phyloP scores from a whole-genome alignment of 2,113 vertebrate genomes.

The Uria aalge region DNA sequence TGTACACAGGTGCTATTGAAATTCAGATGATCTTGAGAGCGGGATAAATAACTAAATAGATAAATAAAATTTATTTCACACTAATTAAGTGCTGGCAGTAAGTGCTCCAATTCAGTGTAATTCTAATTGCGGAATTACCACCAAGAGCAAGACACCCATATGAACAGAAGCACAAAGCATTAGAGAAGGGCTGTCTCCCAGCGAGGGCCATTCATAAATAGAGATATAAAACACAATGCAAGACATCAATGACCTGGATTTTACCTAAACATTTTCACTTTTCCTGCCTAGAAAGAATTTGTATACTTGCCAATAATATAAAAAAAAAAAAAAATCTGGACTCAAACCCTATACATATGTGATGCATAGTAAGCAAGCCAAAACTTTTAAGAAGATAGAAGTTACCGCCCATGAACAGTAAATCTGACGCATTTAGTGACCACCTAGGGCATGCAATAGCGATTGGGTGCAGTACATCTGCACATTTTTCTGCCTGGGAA shows the following conservation, averaged over 20 bases:
- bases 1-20: neutral
- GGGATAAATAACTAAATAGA: neutral
- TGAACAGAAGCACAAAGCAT: neutral
- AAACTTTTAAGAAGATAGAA: neutral
- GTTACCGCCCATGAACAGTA: neutral
- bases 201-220: neutral
- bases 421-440: neutral
- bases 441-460: neutral
- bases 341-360: no score
- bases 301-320: neutral
- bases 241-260: neutral
- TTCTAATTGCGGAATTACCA: neutral
- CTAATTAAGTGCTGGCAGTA: neutral
- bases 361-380: neutral
- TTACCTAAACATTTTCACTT: neutral
- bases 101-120: neutral
- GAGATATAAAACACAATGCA: neutral
- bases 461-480: neutral
- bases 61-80: neutral
- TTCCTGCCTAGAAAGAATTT: neutral
- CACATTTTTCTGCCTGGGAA: neutral
- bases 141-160: neutral
- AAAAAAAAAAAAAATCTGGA: neutral
- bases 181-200: neutral
- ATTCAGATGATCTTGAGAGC: neutral